These are phyloP conservation scores for Variabilichromis moorii DNA, from an alignment of 2,113 vertebrate genomes.

Conservation along the genomic window DNA sequence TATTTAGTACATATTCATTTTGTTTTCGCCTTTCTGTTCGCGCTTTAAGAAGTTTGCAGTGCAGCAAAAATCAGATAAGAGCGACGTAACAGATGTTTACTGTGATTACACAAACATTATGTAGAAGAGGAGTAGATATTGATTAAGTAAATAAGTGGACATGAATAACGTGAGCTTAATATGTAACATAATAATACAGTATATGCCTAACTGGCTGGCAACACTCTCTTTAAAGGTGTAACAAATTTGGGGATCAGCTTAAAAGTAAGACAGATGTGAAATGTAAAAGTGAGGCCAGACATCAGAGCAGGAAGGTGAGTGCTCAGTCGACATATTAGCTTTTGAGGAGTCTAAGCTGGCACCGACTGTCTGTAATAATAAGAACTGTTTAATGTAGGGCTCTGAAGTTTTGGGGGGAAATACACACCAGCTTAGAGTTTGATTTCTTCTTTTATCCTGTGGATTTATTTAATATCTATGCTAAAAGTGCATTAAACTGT, in stretches of 20 bases:
- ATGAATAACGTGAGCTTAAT: not conserved
- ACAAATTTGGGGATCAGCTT: not conserved
- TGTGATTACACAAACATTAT: not conserved
- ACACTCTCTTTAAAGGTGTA: not conserved
- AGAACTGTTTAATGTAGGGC: not conserved
- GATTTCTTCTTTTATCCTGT: not conserved
- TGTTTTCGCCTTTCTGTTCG: not conserved
- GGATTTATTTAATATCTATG: not conserved
- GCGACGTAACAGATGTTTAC: not conserved
- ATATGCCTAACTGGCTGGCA: not conserved
- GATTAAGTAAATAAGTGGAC: not conserved
- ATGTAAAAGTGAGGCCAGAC: not conserved
- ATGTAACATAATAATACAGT: not conserved
- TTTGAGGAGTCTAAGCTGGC: not conserved
- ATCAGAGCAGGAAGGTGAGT: not conserved
- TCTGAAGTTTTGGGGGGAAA: fast-evolving
- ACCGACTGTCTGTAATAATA: not conserved
- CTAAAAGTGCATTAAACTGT: not conserved
- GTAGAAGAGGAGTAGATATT: not conserved
- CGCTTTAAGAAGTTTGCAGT: not conserved
- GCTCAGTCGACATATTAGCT: not conserved
- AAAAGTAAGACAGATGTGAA: not conserved
- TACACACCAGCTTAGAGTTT: not conserved
- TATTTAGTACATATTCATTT: not conserved
- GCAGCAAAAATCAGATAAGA: not conserved